phyloP scores from a whole-genome alignment of 1,140 invertebrate genomes.

The Akabosia matsudoensis region DNA sequence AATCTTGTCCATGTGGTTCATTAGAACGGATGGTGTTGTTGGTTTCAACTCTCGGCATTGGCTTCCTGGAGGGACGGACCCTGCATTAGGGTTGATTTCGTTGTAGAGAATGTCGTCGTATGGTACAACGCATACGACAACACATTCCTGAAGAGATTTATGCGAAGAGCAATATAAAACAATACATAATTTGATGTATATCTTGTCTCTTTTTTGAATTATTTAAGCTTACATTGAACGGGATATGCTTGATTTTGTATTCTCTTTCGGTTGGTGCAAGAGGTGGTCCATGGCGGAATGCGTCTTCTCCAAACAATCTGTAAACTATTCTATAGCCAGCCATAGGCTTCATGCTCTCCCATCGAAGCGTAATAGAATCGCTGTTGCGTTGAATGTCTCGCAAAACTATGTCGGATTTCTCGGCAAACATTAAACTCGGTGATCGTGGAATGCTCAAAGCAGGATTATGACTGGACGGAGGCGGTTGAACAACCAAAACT shows the following conservation, averaged over 20 bases:
- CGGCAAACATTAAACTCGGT: conserved; percentile 42
- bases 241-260: conserved; percentile 88
- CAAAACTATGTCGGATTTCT: conserved; percentile 70
- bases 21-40: conserved; percentile 54
- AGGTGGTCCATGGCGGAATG: conserved; percentile 81
- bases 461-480: not conserved
- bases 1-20: conserved; percentile 85
- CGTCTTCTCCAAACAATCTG: conserved; percentile 80
- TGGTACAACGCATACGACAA: conserved; percentile 86
- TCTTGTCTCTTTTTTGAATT: not conserved
- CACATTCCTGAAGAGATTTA: conserved; percentile 67
- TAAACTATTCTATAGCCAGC: conserved; percentile 85
- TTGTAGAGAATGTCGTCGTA: conserved; percentile 64
- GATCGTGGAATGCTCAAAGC: conserved; percentile 6
- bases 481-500: not conserved
- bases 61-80: conserved; percentile 53
- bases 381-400: conserved; percentile 80
- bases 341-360: conserved; percentile 57
- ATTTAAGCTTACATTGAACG: conserved; percentile 64
- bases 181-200: no score
- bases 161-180: not conserved
- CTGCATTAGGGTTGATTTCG: conserved; percentile 43
- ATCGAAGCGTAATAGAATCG: conserved; percentile 83
- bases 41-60: conserved; percentile 85
- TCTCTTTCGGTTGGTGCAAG: conserved; percentile 80